Percentiles rank a stretch among this genome's conserved stretches.
These are phyloP conservation scores for Hexactinellida sp. DNA, from an alignment of 37 sponge, comb jelly and placozoan genomes.

Conservation along the genomic window DNA sequence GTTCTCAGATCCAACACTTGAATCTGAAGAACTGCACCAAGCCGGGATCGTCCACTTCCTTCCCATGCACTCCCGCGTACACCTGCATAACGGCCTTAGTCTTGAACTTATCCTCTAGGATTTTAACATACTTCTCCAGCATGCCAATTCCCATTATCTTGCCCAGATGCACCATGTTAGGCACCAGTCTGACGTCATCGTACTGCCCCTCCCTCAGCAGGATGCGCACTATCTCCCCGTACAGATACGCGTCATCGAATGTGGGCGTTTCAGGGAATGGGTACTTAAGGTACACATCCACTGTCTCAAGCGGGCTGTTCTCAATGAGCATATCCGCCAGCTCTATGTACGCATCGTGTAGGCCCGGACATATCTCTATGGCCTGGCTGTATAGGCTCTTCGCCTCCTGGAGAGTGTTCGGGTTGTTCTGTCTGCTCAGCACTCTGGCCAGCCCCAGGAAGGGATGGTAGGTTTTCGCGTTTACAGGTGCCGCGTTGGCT, in stretches of 20 bases:
- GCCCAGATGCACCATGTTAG: slow-evolving; percentile 66
- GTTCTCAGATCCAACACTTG: slow-evolving; percentile 70
- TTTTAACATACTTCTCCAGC: slow-evolving; percentile 67
- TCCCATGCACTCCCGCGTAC: slow-evolving; percentile 74
- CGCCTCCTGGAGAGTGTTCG: slow-evolving; percentile 30
- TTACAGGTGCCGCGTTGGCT: slow-evolving; percentile 21
- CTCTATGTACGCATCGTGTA: slow-evolving; percentile 96
- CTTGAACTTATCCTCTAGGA: slow-evolving; percentile 79
- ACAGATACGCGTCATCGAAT: slow-evolving; percentile 90
- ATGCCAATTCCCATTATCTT: slow-evolving; percentile 70
- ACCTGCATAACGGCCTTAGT: slow-evolving; percentile 57
- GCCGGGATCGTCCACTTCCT: slow-evolving; percentile 53
- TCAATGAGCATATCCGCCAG: slow-evolving; percentile 66
- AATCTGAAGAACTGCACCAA: slow-evolving; percentile 89
- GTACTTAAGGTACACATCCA: slow-evolving; percentile 68
- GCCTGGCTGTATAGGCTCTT: slow-evolving; percentile 56
- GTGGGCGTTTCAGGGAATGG: slow-evolving; percentile 72
- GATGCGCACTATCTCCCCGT: slow-evolving; percentile 77
- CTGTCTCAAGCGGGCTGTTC: slow-evolving; percentile 55
- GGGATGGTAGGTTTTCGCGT: slow-evolving; percentile 47
- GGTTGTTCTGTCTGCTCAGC: slow-evolving; percentile 31
- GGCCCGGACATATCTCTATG: slow-evolving; percentile 48
- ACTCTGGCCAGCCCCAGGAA: slow-evolving; percentile 75
- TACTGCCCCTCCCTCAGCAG: slow-evolving; percentile 65
- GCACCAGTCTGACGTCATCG: slow-evolving; percentile 51